Conservation (phyloP, 2,888 invertebrate species). For the Mesorhabditis belari region DNA sequence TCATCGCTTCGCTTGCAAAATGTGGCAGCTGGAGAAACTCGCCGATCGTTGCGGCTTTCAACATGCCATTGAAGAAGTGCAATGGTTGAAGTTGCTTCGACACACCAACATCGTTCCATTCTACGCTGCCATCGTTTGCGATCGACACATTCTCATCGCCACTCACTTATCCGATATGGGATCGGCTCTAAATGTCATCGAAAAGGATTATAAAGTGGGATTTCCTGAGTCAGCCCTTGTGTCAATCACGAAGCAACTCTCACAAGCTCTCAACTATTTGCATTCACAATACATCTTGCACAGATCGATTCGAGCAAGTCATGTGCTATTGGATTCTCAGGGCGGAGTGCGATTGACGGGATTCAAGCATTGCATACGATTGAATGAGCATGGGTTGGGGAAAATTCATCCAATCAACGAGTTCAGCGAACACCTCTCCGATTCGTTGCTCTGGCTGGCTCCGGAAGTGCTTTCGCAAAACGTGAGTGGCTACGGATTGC, state of each 20-base stretch:
- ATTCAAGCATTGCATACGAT: slow-evolving; percentile 3
- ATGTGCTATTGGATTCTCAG: slow-evolving; percentile 20
- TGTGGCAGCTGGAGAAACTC: too few relatives aligned
- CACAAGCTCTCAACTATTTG: slow-evolving; percentile 75
- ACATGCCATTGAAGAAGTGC: too few relatives aligned
- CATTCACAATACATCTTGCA: slow-evolving; percentile 78
- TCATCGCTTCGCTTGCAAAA: too few relatives aligned
- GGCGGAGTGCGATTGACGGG: slow-evolving; percentile 23
- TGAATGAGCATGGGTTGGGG: neutral
- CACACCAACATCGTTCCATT: slow-evolving; percentile 20
- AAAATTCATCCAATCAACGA: neutral
- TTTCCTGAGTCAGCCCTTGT: slow-evolving; percentile 76
- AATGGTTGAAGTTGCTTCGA: slow-evolving; percentile 12
- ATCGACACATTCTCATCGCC: slow-evolving; percentile 9
- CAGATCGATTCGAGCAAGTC: slow-evolving; percentile 51
- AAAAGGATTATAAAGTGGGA: slow-evolving; percentile 56
- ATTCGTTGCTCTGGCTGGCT: slow-evolving; percentile 79
- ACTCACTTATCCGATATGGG: slow-evolving; percentile 12
- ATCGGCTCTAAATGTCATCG: neutral
- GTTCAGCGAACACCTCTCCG: slow-evolving; percentile 65
- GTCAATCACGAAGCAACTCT: slow-evolving; percentile 71
- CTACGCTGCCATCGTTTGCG: slow-evolving; percentile 13
- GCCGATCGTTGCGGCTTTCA: too few relatives aligned
- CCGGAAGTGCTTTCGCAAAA: slow-evolving; percentile 81
- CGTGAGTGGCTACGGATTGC: slow-evolving; percentile 76